These are phyloP conservation scores for Drosophila sp. DNA, from an alignment of 1,140 invertebrate species.

Conservation along the genomic window DNA sequence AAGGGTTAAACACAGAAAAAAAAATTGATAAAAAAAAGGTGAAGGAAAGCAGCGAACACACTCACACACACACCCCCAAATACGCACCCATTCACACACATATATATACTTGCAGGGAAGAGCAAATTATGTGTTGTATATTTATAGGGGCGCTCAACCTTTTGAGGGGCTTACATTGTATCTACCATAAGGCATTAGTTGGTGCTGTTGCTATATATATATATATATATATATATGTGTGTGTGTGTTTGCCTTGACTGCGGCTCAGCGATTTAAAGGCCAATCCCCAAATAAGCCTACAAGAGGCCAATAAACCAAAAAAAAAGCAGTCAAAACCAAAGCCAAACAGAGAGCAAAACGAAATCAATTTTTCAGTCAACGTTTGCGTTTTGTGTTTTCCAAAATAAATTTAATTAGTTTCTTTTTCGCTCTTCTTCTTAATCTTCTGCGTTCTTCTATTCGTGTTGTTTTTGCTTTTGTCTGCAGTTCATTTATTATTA, in stretches of 20 bases:
- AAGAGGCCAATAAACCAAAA: slow-evolving; percentile 55
- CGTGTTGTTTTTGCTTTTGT: slow-evolving; percentile 6
- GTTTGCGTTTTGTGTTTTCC: slow-evolving; percentile 52
- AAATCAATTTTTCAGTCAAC: slow-evolving; percentile 59
- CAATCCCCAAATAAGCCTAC: slow-evolving; percentile 74
- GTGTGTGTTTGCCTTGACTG: slow-evolving; percentile 51
- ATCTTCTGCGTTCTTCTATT: not conserved
- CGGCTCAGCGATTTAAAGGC: slow-evolving; percentile 70
- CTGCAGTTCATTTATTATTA: slow-evolving; percentile 49
- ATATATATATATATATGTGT: slow-evolving; percentile 18
- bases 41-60: slow-evolving; percentile 4
- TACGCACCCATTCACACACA: slow-evolving; percentile 19
- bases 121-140: slow-evolving; percentile 66
- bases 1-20: slow-evolving; percentile 25
- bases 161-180: slow-evolving; percentile 76
- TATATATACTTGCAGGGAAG: slow-evolving; percentile 1
- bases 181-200: slow-evolving; percentile 67
- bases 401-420: slow-evolving; percentile 74
- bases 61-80: slow-evolving; percentile 12
- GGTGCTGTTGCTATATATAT: slow-evolving; percentile 29
- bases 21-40: not conserved
- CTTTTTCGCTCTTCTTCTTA: not conserved
- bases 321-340: slow-evolving; percentile 23
- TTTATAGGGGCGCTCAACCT: slow-evolving; percentile 77
- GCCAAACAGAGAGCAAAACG: slow-evolving; percentile 36